Base-by-base conservation (phyloP, 1,140 invertebrate species). In the Cataglyphis hispanica region DNA sequence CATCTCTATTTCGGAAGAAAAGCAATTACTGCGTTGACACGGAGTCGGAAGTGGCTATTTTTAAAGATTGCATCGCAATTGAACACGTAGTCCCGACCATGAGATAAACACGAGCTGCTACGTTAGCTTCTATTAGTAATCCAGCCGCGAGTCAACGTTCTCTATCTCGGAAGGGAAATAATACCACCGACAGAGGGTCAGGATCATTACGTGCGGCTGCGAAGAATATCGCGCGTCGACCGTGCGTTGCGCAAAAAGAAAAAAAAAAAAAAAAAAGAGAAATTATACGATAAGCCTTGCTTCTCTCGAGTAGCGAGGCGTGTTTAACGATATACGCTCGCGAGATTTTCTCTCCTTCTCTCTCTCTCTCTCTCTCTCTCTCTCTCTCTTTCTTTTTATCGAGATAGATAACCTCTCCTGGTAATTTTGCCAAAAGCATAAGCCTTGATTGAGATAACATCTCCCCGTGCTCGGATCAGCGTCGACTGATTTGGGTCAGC, bases 401-500 rank as follows among this genome's bases (percentile, higher is more conserved):
- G 50, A 22, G 37, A 16, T n/a, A 58, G 88, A 89, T 87, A 89
- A 89, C 88, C 74, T 58, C 31, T 58, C 25, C 34, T 16, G 46
- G 31, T 60, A 87, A 86, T 84, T 50, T 50, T 89, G 84, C 87
- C 84, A 83, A 89, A 89, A 89, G 27, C 37, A 22, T 76, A 53
- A 63, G 72, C 53, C 37, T 46, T 11, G 43, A 43, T 16, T 11
- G 46, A 19, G 83, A 88, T 89, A 86, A 89, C n/a, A 43, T 64
- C 58, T 60, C 75, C 25, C 16, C 31, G 69, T 10, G 34, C 46
- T 50, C 70, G 56, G 53, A 31, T 61, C 46, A 74, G 7, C 53
- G 11, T 7, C 3, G n/a, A 19, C 16, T 75, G 87, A 89, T 87
- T 83, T 87, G 86, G 86, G 88, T 90, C 88, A 89, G 69, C 67